Percentiles rank a stretch among this genome's conserved stretches.
Conservation (phyloP, 2,113 vertebrate species). For the Scopus umbretta region DNA sequence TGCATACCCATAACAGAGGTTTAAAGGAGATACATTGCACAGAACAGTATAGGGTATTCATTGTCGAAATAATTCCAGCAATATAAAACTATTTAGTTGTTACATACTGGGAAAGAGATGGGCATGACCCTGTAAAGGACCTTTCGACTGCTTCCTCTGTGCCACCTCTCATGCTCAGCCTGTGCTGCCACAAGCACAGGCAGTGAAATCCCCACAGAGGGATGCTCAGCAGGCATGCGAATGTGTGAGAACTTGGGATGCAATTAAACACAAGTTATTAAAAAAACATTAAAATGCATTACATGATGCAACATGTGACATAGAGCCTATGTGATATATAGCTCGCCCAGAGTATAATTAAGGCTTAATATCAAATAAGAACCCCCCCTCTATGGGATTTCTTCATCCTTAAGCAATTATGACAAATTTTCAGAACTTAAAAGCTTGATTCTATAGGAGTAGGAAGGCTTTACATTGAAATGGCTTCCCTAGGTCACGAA, state of each 20-base stretch:
- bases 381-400: not conserved
- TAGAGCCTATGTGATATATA: fast-evolving
- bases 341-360: not conserved
- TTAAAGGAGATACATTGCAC: fast-evolving
- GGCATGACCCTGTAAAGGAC: not conserved
- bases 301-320: not conserved
- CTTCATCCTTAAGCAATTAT: fast-evolving
- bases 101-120: not conserved
- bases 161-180: not conserved
- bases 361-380: not conserved
- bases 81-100: not conserved
- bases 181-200: not conserved
- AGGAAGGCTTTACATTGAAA: not conserved
- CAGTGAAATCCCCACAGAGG: not conserved
- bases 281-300: not conserved
- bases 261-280: not conserved
- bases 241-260: fast-evolving
- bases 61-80: no score
- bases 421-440: not conserved
- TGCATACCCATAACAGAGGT: no score
- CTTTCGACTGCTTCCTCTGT: not conserved
- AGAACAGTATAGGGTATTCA: fast-evolving
- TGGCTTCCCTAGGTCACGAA: not conserved
- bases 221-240: not conserved
- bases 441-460: not conserved